Evolutionary conservation across 53 echinoderm and acorn worm species (phyloP), one percentile per base, ranked within the genome.

Genomic region (Zoroaster sp.): DNA sequence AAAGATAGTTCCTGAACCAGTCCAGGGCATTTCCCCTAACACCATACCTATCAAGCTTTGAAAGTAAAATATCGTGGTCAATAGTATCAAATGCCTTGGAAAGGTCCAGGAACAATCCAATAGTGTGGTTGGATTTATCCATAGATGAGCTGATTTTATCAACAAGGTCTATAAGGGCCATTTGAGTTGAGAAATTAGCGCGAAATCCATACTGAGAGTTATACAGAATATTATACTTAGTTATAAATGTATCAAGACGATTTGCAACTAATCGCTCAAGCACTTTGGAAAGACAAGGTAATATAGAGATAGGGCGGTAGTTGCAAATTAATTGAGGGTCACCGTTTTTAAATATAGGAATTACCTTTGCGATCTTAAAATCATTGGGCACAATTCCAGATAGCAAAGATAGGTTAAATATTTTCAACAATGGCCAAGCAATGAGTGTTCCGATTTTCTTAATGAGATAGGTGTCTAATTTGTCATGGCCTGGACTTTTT

Each of bases 241-340:
- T 53, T 41, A 76, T 45, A 41, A 76, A 88, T 4, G 28, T 17
- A 55, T 76, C 12, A 17, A 88, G 65, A 40, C 77, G 69, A 37
- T 89, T 80, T 34, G 15, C 32, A 14, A 89, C 80, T 14, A 89
- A 6, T 46, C 71, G 23, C 7, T 80, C 89, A 8, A 89, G 80
- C 31, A 89, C 46, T 66, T 89, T 80, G 1, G 72, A 69, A 68
- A 78, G 46, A 51, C 88, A 66, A 4, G 89, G 89, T n/a, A 89
- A 52, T 43, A 89, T 52, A 36, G 80, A 89, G 44, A 89, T 71
- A 36, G 80, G 72, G 2, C 80, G 35, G n/a, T 89, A 89, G 49
- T 89, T 80, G 8, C 18, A 35, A 7, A 47, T 21, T 35, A 69
- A 4, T 20, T 79, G 11, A 34, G 67, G 77, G 10, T 80, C 89